These are phyloP conservation scores for Tiliacea citrago DNA, from an alignment of 2,888 invertebrate species.

Conservation along the genomic window DNA sequence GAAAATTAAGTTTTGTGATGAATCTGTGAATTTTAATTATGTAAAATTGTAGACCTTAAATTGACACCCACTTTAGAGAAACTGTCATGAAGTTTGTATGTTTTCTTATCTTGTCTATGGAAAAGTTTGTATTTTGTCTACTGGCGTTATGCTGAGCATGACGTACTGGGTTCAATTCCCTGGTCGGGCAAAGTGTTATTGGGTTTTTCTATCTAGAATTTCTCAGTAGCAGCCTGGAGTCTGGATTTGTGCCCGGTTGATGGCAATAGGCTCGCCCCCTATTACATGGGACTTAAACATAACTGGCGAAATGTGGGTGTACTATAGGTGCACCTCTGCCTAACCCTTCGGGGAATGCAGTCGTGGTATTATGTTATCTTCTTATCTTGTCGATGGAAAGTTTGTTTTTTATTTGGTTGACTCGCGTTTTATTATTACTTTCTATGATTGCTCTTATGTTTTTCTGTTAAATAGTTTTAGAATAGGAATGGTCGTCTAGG, in stretches of 20 bases:
- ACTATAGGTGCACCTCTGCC: neutral
- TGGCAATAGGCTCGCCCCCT: neutral
- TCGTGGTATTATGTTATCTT: neutral
- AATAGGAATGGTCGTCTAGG: no score
- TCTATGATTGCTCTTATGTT: no score
- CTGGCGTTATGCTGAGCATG: neutral
- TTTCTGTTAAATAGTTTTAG: no score
- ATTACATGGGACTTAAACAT: constrained; percentile 1
- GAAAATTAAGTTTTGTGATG: neutral
- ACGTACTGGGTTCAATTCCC: neutral
- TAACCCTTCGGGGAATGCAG: neutral
- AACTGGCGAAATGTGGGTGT: neutral
- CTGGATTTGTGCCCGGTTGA: neutral
- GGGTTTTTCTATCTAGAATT: neutral
- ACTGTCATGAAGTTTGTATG: neutral
- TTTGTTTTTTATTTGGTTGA: constrained; percentile 8
- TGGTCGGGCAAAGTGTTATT: neutral
- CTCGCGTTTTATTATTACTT: no score
- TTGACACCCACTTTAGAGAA: constrained; percentile 7
- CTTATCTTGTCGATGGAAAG: constrained; percentile 15
- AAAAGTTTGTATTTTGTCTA: constrained; percentile 8
- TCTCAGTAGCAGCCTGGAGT: no score
- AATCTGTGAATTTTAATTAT: neutral
- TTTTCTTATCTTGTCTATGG: constrained; percentile 9
- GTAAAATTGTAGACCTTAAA: neutral